Evolutionary conservation across 2,888 invertebrate genomes (phyloP), one percentile per base, ranked within the genome.

Genomic region (Aquatica leii): DNA sequence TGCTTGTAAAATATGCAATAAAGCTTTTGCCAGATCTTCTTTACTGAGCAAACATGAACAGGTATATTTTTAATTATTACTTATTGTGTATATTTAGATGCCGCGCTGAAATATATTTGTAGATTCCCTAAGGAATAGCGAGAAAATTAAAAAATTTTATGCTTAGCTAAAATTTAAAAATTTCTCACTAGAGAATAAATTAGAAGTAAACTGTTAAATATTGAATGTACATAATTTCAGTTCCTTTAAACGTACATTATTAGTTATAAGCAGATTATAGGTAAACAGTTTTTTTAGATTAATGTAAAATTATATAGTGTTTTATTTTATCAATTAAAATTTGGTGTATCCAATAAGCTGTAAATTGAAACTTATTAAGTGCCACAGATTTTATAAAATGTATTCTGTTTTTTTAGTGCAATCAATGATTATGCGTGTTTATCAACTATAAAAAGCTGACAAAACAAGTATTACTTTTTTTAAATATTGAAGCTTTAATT

Each of bases 31-130:
- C 14, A 87, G 94, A 72, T 89, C 92, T 71, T 92, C 92, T 69
- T 92, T 93, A 80, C 87, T 95, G 74, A 94, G 94, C 84, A 92
- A 94, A 83, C 95, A 95, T 86, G 94, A 95, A 83, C 95, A 95
- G 92, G 95, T 95, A 82, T 79, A 83, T 43, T 46, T 20, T 20
- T 46, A 46, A 20, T 46, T 46, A 41, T 41, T 41, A 41, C 41
- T 8, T 41, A 15, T 41, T 3, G 18, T 48, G 14, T 20, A 48
- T 48, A 17, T 60, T 48, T 52, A 37, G 48, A 17, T 48, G 12
- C 48, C 34, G 31, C 8, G 17, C 51, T 43, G 15, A 12, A 49
- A 49, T 17, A 57, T 40, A 49, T 49, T 35, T 46, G n/a, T 37
- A 2, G 11, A 41, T 12, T 41, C 12, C 14, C 15, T 8, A 15